Base-by-base conservation (phyloP, 2,888 invertebrate genomes). In the Aleiodes leptofemur region DNA sequence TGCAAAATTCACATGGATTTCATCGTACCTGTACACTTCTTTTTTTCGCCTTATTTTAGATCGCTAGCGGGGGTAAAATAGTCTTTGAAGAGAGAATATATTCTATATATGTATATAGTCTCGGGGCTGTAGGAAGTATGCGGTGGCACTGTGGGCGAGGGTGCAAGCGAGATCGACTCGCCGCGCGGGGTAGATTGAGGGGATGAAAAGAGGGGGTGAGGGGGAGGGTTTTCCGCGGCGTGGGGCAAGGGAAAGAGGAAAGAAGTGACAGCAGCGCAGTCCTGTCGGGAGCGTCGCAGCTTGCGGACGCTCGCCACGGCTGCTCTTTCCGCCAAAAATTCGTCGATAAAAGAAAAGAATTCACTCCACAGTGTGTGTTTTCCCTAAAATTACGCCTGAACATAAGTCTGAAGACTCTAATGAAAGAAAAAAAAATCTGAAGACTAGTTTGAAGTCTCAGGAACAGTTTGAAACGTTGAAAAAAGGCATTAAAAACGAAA, bases 211-310 rank as follows among this genome's bases (percentile, higher is more conserved):
- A n/a, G 69, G 51, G 72, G 57, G 74, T 51, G 53, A 68, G 69
- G 8, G 53, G 23, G 43, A 51, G 74, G 70, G 70, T 66, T 48
- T 23, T 23, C 23, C 56, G 38, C 74, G 69, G 55, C 51, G 55
- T 23, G 34, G 76, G 76, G 77, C 53, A 70, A 14, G 80, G 78
- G 74, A 77, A 76, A 74, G 78, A 78, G 80, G 68, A 74, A 73
- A 76, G 69, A 74, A 78, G 78, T 76, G 77, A 79, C 78, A 78
- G 78, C 82, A 85, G 86, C 84, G 86, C 88, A 90, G 88, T 90
- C 87, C 88, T 88, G 87, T 87, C 86, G 86, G 88, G 86, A 88
- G 86, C 89, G 88, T 86, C 87, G 85, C 83, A 85, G 85, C 84
- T 86, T 85, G 85, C 87, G 86, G 89, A 86, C 86, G 87, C 84